These are phyloP conservation scores for Sterna hirundo DNA, from an alignment of 2,113 vertebrate species.

Conservation along the genomic window DNA sequence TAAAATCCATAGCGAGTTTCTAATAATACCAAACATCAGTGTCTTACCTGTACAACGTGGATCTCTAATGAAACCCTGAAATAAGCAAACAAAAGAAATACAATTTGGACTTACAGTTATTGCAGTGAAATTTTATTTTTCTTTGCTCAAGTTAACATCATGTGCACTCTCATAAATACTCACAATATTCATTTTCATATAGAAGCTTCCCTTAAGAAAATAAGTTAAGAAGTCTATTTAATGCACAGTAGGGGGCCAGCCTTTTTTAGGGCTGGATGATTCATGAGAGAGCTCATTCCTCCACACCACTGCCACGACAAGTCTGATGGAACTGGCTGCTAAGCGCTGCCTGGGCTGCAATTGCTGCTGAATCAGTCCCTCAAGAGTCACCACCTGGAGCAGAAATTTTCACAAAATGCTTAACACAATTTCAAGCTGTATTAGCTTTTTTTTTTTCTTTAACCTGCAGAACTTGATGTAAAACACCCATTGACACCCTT, in stretches of 20 bases:
- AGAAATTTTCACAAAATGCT: background rate
- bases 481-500: background rate
- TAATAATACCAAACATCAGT: background rate
- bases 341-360: background rate
- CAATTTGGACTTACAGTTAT: background rate
- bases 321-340: background rate
- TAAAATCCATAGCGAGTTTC: background rate
- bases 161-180: background rate
- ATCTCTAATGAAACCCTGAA: background rate
- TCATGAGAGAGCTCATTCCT: background rate
- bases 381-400: background rate
- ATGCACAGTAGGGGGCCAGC: background rate
- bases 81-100: background rate
- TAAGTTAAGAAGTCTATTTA: background rate
- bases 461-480: background rate
- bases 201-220: background rate
- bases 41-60: background rate
- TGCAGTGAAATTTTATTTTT: background rate
- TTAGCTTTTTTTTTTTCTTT: background rate
- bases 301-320: rapidly evolving
- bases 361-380: background rate
- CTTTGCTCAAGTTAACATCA: background rate
- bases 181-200: background rate
- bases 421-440: background rate
- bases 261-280: background rate